Conservation (phyloP, 2,113 vertebrate genomes). For the Antechinus flavipes region DNA sequence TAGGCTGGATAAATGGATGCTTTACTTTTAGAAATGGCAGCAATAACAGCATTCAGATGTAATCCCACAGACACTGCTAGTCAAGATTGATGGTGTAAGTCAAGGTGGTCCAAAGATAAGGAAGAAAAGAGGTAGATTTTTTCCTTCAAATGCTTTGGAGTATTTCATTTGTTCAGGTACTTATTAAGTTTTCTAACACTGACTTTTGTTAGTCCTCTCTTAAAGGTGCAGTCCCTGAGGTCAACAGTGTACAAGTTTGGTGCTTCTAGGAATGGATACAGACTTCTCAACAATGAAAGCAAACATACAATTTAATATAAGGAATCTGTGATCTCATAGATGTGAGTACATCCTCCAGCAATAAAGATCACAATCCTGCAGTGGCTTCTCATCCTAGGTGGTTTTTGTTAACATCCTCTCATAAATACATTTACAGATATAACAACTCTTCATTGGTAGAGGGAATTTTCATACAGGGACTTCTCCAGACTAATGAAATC, state of each 20-base stretch:
- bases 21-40: slow-evolving; percentile 32
- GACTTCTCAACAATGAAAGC: neutral
- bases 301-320: neutral
- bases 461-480: neutral
- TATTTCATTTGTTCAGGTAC: slow-evolving; percentile 12
- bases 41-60: slow-evolving; percentile 54
- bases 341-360: neutral
- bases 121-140: neutral
- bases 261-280: neutral
- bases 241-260: neutral
- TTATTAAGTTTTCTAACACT: neutral
- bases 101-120: slow-evolving; percentile 45
- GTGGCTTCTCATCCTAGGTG: neutral
- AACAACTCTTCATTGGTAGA: neutral
- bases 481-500: neutral
- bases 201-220: neutral
- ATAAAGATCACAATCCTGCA: neutral
- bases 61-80: slow-evolving; percentile 23
- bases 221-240: neutral
- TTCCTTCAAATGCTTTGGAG: neutral
- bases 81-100: slow-evolving; percentile 48
- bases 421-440: neutral
- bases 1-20: neutral
- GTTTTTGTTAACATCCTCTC: neutral
- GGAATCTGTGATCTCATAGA: neutral